Evolutionary conservation across 2,797 vertebrate genomes (phyloP), one percentile per base, ranked within the genome.

Genomic region (Brachyrhaphis roseni): DNA sequence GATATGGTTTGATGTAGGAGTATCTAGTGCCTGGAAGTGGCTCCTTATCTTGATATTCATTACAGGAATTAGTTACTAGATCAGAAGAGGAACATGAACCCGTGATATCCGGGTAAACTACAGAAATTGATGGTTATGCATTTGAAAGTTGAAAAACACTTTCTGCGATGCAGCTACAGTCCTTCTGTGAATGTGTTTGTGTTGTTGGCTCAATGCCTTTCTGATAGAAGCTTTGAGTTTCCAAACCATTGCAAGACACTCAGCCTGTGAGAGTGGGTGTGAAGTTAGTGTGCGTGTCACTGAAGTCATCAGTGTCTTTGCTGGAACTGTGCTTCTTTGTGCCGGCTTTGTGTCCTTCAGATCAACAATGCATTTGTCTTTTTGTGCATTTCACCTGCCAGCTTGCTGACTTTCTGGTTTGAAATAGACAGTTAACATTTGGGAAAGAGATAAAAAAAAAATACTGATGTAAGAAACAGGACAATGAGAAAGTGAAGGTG

Each of bases 311-410:
- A 83, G 62, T 34, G 49, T 82, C 76, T 80, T 76, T 86, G 53
- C 73, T 55, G 64, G 75, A 12, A 11, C 53, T 34, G 71, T 59
- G 77, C 68, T 72, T 77, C 49, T 83, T 53, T 62, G 72, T 82
- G 77, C 36, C 6, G 0, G 28, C 51, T 82, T 82, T 81, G n/a
- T 66, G 26, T 86, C 77, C 31, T 88, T 86, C 88, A 82, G 85
- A 91, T 87, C 84, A 83, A 82, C 87, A 86, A 47, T 66, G 84
- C 72, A 74, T 74, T 84, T 70, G 64, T 73, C 80, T 86, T 86
- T 89, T 89, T 83, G 79, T 73, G 75, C 76, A 84, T 85, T 82
- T 90, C 88, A 86, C 76, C 79, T 84, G 78, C 77, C 51, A 59
- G 81, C 82, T 91, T 75, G 70, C 86, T 84, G 72, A 88, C 81